Conservation (phyloP, 2,888 invertebrate species). For the Caenorhabditis wallacei region DNA sequence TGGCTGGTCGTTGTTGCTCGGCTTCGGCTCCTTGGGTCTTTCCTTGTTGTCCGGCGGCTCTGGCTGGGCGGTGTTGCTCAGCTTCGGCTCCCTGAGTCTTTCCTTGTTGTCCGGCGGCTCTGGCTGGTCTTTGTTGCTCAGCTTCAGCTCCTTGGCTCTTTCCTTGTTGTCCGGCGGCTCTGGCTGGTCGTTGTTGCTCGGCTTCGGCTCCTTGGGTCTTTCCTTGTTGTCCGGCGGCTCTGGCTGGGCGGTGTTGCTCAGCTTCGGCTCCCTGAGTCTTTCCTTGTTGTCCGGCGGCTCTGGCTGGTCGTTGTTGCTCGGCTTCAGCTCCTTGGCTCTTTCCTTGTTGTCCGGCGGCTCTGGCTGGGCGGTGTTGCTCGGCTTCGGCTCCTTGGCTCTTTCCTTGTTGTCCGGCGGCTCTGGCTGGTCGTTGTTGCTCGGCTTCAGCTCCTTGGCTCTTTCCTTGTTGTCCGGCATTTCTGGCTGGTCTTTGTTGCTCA, state of each 20-base stretch:
- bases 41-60: neutral
- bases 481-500: neutral
- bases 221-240: neutral
- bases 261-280: constrained; percentile 5
- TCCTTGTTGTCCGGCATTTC: neutral
- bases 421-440: neutral
- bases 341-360: neutral
- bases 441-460: constrained; percentile 1
- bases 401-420: neutral
- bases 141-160: constrained; percentile 5
- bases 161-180: neutral
- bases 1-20: neutral
- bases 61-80: neutral
- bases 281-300: too few relatives aligned
- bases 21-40: constrained; percentile 1
- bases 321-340: neutral
- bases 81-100: neutral
- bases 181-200: neutral
- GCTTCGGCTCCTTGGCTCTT: neutral
- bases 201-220: neutral
- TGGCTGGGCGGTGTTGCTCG: constrained; percentile 4
- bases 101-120: neutral
- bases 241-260: neutral
- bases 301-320: neutral
- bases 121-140: neutral